Evolutionary conservation across 2,888 invertebrate species (phyloP), one percentile per base, ranked within the genome.

Genomic region (Eugnorisma glareosa): DNA sequence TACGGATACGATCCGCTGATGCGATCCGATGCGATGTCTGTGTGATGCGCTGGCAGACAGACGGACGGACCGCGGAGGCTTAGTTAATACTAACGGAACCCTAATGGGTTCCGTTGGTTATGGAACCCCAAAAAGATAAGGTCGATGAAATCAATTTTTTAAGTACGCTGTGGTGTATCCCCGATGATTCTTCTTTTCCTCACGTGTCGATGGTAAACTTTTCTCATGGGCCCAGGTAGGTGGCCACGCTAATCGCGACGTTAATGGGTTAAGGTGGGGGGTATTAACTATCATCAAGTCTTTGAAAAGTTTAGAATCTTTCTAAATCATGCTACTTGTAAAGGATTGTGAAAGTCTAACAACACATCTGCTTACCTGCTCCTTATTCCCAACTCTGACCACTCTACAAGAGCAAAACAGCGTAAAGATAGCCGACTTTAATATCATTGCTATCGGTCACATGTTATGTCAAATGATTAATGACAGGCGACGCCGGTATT

Each of bases 381-480:
- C 18, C 13, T 59, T 59, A 24, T 24, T 54, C n/a, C n/a, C 15
- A 24, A 15, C 35, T 45, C 68, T 81, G 68, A 71, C 61, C 61
- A 71, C 82, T 66, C 61, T 24, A 45, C n/a, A 67, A 81, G 40
- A n/a, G 43, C 61, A 76, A 79, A 86, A 79, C 63, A 86, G 79
- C 81, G 79, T 82, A 45, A 82, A 80, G 78, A 88, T 88, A 89
- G 90, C 88, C 85, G 86, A 90, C 91, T 91, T 90, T 89, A 91
- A 90, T 90, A 90, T 90, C 90, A 88, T 86, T 90, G 83, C 90
- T 91, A 91, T 92, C 89, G 88, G 88, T 91, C 90, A 90, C 90
- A 89, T 88, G 89, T 91, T 89, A 90, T 90, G 89, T 91, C 89
- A 84, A 89, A 91, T 94, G 93, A 94, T 94, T 94, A 92, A 94